phyloP scores from a whole-genome alignment of 2,888 invertebrate species.

The Amiota minor region DNA sequence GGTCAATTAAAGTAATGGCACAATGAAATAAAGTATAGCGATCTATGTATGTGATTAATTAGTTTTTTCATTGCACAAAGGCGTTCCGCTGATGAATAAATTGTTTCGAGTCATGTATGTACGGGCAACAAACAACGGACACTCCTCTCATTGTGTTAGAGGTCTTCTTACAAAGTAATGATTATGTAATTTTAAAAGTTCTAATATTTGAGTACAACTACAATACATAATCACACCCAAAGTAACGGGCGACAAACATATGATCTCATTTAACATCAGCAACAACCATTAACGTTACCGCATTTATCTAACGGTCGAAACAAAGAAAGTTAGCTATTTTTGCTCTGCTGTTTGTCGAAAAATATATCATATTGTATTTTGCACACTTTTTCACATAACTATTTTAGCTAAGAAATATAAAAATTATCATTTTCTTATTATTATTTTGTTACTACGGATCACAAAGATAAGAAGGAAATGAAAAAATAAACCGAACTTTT shows the following conservation, averaged over 20 bases:
- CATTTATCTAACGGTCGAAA: no score
- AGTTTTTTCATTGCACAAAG: constrained; percentile 61
- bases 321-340: no score
- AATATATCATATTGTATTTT: no score
- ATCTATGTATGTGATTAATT: constrained; percentile 57
- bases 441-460: no score
- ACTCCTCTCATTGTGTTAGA: neutral
- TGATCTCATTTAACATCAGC: neutral
- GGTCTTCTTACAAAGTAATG: constrained; percentile 2
- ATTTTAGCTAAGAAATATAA: no score
- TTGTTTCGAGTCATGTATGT: constrained; percentile 48
- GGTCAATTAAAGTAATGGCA: constrained; percentile 22
- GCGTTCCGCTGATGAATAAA: constrained; percentile 42
- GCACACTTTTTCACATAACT: no score
- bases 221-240: neutral
- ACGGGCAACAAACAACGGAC: neutral
- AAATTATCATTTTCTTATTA: no score
- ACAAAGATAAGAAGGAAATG: no score
- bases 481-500: no score
- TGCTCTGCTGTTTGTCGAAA: no score
- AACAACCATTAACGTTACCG: no score
- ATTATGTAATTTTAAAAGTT: neutral
- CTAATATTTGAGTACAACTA: neutral
- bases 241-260: neutral
- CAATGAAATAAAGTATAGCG: constrained; percentile 17